Evolutionary conservation across 2,113 vertebrate genomes (phyloP).

Genomic region (Oreochromis aureus): DNA sequence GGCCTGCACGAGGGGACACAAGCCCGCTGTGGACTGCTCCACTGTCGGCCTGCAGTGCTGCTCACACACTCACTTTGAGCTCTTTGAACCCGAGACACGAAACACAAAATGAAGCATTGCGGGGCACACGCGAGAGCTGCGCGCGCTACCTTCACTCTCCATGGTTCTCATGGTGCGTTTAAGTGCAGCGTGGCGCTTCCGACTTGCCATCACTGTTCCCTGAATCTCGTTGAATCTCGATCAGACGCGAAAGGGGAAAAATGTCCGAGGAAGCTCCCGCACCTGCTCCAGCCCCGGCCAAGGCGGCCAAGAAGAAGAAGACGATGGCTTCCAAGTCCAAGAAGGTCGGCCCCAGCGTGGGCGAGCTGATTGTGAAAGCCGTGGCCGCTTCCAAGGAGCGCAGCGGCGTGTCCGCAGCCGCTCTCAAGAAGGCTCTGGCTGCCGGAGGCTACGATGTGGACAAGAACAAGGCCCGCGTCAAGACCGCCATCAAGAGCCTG

Average conservation of each 20-base stretch:
- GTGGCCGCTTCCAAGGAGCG: too few species aligned
- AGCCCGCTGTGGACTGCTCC: not conserved
- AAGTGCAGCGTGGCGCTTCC: not conserved
- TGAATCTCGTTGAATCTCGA: rapidly evolving
- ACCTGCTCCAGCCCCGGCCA: not conserved
- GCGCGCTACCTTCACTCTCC: not conserved
- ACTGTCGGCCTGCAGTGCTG: not conserved
- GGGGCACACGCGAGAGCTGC: rapidly evolving
- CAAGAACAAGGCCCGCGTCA: too few species aligned
- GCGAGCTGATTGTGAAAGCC: too few species aligned
- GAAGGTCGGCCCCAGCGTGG: too few species aligned
- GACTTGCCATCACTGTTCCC: rapidly evolving
- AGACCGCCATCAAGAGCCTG: not conserved
- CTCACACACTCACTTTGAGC: not conserved
- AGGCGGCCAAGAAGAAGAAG: too few species aligned
- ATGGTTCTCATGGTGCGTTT: constrained; percentile 12
- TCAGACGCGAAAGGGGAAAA: rapidly evolving
- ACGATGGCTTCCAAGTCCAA: too few species aligned
- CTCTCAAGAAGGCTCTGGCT: too few species aligned
- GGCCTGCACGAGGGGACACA: not conserved
- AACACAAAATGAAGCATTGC: not conserved
- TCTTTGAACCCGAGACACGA: not conserved
- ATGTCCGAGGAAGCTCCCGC: constrained; percentile 24
- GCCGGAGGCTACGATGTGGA: too few species aligned
- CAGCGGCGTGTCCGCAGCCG: too few species aligned